Base-by-base conservation (phyloP, 2,113 vertebrate species). In the Trochalopteron elliotii region DNA sequence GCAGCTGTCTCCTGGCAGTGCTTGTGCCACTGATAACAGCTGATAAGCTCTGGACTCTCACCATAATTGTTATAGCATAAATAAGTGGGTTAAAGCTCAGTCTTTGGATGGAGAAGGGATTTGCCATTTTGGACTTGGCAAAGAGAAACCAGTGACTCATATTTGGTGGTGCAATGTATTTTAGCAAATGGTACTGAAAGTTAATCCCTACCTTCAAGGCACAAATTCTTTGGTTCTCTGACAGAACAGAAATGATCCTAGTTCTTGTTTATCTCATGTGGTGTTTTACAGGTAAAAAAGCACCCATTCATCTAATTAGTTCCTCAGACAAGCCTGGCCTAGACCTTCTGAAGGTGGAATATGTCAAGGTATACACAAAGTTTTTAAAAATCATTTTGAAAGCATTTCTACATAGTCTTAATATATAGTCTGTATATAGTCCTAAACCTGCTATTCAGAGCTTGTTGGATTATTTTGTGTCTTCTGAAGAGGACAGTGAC, bases 321-420 rank as follows among this genome's bases (percentile, higher is more conserved):
- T 99, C 99, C 69, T 99, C 98, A 21, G 98, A 99, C 96, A 98
- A 98, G 88, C 97, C 98, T 89, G 98, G 98, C 74, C 97, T 98
- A 70, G 98, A 99, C 95, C 98, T 99, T 75, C 98, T 99, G 94
- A 99, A 99, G 97, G 99, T 99, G 90, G 98, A 99, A 76, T 99
- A 98, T 93, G 96, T 97, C 96, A 99, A 98, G 98, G 99, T 99
- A 97, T 96, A 80, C 13, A 12, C 49, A 61, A 88, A 75, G 6
- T 18, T 77, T 89, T 52, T 57, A 0, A 53, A n/a, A 67, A 10
- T 21, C 25, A 14, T 75, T 94, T 90, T 61, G n/a, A 11, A 44
- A n/a, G 2, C 19, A 22, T 11, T 53, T 82, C 4, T 30, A 6
- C 56, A 4, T 61, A 7, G 42, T 61, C 25, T 23, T 61, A 45